Percentiles rank a stretch among this genome's conserved stretches.
These are phyloP conservation scores for Geodia barretti DNA, from an alignment of 37 sponge, comb jelly and placozoan species.

Conservation along the genomic window DNA sequence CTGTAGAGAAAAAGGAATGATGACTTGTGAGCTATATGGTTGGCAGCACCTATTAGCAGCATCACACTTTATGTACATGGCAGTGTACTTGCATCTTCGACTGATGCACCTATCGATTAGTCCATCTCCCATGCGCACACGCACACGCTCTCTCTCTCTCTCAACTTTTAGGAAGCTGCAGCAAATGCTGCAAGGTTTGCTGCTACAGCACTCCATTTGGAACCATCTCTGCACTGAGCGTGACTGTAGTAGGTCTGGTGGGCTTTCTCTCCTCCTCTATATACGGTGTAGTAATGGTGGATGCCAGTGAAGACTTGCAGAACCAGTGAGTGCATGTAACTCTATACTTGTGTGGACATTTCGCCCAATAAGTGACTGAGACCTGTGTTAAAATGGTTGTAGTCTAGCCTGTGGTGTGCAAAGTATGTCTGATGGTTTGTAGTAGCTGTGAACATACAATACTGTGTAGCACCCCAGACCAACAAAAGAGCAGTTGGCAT, in stretches of 20 bases:
- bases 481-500: too few relatives aligned
- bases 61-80: too few relatives aligned
- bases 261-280: constrained; percentile 65
- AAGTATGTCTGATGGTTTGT: too few relatives aligned
- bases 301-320: constrained; percentile 2
- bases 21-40: background rate
- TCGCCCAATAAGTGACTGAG: too few relatives aligned
- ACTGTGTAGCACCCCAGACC: too few relatives aligned
- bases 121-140: too few relatives aligned
- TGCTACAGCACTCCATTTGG: constrained; percentile 79
- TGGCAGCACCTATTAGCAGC: too few relatives aligned
- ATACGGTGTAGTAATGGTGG: constrained; percentile 42
- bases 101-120: too few relatives aligned
- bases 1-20: background rate
- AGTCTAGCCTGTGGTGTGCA: background rate
- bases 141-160: too few relatives aligned
- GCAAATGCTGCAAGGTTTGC: constrained; percentile 63
- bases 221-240: constrained; percentile 48
- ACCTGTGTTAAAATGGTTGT: background rate
- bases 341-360: background rate
- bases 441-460: too few relatives aligned
- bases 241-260: constrained; percentile 64
- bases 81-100: too few relatives aligned
- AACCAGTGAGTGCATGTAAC: constrained; percentile 55
- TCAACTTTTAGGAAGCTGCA: too few relatives aligned